Percentiles rank a stretch among this genome's conserved stretches.
Conservation (phyloP, 2,797 vertebrate genomes). For the Glossophaga mutica region DNA sequence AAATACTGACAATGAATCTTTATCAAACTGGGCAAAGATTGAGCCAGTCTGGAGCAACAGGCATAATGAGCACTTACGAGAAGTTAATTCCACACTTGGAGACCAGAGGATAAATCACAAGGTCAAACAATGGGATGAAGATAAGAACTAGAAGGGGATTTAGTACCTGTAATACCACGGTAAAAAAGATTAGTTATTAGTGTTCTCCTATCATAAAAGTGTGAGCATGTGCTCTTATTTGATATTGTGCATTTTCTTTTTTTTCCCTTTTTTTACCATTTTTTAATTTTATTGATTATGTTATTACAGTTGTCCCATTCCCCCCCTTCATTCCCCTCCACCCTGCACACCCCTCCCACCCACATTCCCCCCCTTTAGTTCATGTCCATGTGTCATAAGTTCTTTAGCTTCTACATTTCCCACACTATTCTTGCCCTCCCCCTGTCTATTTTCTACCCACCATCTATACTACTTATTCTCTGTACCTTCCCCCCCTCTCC, state of each 20-base stretch:
- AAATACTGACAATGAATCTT: conserved; percentile 8
- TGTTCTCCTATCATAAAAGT: background rate
- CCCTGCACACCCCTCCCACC: too few relatives aligned
- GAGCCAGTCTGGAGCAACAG: background rate
- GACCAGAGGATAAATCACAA: conserved; percentile 92
- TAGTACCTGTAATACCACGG: conserved; percentile 88
- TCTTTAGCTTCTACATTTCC: too few relatives aligned
- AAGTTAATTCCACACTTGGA: conserved; percentile 89
- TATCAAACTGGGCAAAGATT: conserved; percentile 7
- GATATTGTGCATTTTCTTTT: background rate
- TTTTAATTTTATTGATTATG: too few relatives aligned
- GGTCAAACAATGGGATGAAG: conserved; percentile 95
- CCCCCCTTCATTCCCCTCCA: too few relatives aligned
- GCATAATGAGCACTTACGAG: conserved; percentile 88
- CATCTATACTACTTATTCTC: too few relatives aligned
- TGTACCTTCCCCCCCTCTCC: too few relatives aligned
- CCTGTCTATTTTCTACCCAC: too few relatives aligned
- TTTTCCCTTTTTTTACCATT: too few relatives aligned
- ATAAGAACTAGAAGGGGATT: conserved; percentile 95
- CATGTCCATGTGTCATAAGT: too few relatives aligned
- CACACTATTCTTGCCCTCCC: too few relatives aligned
- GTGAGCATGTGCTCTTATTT: background rate
- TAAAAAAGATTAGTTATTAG: conserved; percentile 44
- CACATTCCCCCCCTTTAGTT: too few relatives aligned
- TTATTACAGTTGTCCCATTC: too few relatives aligned